Conservation (phyloP, 2,888 invertebrate genomes). For the Dichetophora obliterata region DNA sequence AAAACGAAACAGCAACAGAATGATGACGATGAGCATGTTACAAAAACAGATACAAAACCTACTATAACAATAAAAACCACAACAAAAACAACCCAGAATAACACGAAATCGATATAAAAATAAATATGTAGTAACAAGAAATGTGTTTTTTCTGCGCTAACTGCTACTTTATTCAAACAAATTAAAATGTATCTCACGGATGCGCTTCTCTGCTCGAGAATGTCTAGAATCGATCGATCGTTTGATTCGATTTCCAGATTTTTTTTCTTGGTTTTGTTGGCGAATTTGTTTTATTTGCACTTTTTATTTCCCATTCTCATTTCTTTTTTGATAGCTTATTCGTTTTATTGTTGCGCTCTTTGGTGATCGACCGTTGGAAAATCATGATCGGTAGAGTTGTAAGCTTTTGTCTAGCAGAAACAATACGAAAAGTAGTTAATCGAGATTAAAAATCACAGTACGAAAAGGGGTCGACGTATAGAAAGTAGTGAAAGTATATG, state of each 20-base stretch:
- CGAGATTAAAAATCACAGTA: too few relatives aligned
- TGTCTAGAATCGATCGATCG: neutral
- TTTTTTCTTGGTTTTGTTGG: too few relatives aligned
- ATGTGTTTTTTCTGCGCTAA: too few relatives aligned
- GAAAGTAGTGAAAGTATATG: too few relatives aligned
- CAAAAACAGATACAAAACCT: conserved; percentile 13
- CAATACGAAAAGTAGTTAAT: too few relatives aligned
- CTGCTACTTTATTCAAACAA: conserved; percentile 19
- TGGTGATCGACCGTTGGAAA: too few relatives aligned
- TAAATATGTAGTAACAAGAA: conserved; percentile 36
- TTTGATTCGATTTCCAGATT: neutral
- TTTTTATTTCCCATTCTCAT: neutral
- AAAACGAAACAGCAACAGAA: neutral
- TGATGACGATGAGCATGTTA: conserved; percentile 1
- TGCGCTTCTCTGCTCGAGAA: conserved; percentile 1
- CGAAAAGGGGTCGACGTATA: too few relatives aligned
- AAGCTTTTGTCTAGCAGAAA: too few relatives aligned
- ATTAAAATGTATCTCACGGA: conserved; percentile 41
- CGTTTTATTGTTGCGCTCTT: too few relatives aligned
- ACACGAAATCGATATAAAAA: conserved; percentile 47
- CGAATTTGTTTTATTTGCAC: too few relatives aligned
- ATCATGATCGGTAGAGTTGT: too few relatives aligned
- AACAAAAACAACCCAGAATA: conserved; percentile 8
- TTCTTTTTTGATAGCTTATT: neutral
- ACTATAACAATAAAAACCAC: conserved; percentile 36